A percentile compares a stretch with the other conserved stretches of the same genome.
phyloP scores from a whole-genome alignment of 2,113 vertebrate genomes.

The Furnarius figulus region DNA sequence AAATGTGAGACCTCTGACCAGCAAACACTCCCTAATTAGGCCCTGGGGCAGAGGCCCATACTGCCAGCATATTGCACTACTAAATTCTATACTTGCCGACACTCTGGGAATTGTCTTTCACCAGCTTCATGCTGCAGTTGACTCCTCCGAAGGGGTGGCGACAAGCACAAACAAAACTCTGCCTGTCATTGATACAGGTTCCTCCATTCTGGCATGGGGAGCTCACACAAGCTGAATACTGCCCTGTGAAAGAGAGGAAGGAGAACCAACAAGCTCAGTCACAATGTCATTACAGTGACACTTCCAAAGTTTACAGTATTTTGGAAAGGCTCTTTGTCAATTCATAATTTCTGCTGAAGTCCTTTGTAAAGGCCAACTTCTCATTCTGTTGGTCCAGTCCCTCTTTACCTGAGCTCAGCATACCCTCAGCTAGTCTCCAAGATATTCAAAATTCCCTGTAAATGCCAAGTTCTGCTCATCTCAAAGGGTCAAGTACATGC shows the following conservation, averaged over 20 bases:
- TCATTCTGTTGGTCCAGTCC: neutral
- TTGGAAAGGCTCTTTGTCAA: neutral
- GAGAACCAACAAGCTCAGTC: neutral
- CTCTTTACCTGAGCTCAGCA: neutral
- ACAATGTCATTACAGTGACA: neutral
- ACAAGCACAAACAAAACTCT: constrained; percentile 74
- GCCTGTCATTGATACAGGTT: constrained; percentile 73
- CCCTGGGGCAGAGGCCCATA: neutral
- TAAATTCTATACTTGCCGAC: constrained; percentile 63
- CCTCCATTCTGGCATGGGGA: constrained; percentile 79
- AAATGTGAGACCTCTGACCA: constrained; percentile 12
- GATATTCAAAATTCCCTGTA: neutral
- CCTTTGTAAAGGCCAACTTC: neutral
- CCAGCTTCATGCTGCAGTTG: constrained; percentile 72
- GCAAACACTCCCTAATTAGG: neutral
- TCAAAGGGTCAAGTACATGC: neutral
- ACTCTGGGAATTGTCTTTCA: constrained; percentile 57
- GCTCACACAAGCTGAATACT: constrained; percentile 58
- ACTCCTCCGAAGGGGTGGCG: constrained; percentile 79
- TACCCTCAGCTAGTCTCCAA: neutral
- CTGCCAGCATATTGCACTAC: neutral
- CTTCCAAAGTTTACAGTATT: neutral
- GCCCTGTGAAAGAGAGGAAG: constrained; percentile 12
- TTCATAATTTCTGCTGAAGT: neutral
- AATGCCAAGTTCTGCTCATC: neutral